phyloP scores from a whole-genome alignment of 2,888 invertebrate species.

The Acheta domesticus region DNA sequence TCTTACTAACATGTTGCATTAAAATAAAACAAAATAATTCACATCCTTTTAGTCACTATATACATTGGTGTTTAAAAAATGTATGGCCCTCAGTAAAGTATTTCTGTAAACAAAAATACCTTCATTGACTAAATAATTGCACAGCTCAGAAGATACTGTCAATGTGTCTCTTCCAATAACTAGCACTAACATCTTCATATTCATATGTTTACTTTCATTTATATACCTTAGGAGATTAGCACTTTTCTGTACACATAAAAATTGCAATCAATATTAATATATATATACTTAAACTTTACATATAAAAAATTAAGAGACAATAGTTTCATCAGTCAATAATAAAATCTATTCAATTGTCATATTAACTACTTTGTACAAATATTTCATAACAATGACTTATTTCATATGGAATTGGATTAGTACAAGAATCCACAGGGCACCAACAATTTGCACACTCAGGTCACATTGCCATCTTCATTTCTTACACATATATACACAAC shows the following conservation, averaged over 20 bases:
- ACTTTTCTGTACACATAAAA: constrained; percentile 20
- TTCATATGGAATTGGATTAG: background rate
- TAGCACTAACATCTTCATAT: constrained; percentile 6
- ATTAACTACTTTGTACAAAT: background rate
- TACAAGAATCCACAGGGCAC: constrained; percentile 5
- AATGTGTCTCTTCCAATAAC: too few relatives aligned
- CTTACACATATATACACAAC: background rate
- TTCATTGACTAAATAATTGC: too few relatives aligned
- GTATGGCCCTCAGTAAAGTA: too few relatives aligned
- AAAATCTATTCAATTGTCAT: constrained; percentile 7
- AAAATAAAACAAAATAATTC: too few relatives aligned
- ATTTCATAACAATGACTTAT: background rate
- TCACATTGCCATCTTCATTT: background rate
- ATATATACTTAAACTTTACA: constrained; percentile 12
- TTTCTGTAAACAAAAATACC: too few relatives aligned
- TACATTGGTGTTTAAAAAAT: too few relatives aligned
- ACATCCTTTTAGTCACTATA: too few relatives aligned
- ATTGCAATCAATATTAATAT: constrained; percentile 19
- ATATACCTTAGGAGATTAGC: background rate
- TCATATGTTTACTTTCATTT: background rate
- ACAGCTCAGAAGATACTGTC: too few relatives aligned
- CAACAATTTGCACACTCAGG: background rate
- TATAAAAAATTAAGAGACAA: constrained; percentile 18
- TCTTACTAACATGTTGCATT: too few relatives aligned
- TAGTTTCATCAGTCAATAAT: background rate